Percentiles rank a stretch among this genome's conserved stretches.
phyloP scores from a whole-genome alignment of 2,888 invertebrate genomes.

The Drosophila kuntzei region DNA sequence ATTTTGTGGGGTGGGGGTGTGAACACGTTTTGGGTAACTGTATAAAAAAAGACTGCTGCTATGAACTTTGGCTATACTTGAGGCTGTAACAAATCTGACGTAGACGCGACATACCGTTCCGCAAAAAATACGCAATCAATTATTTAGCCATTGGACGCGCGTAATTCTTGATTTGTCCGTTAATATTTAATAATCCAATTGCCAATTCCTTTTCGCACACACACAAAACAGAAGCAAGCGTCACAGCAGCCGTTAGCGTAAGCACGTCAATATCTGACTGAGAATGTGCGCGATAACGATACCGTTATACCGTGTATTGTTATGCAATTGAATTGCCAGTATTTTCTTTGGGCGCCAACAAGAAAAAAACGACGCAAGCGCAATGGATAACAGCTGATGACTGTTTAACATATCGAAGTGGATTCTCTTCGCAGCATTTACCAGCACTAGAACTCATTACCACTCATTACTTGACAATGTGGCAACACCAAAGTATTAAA shows the following conservation, averaged over 20 bases:
- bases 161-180: constrained; percentile 35
- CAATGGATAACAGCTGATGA: constrained; percentile 56
- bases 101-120: constrained; percentile 58
- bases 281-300: constrained; percentile 67
- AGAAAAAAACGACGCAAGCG: constrained; percentile 40
- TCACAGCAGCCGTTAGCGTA: constrained; percentile 56
- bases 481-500: constrained; percentile 27
- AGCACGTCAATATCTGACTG: constrained; percentile 80
- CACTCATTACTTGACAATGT: constrained; percentile 18
- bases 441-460: neutral
- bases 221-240: constrained; percentile 39
- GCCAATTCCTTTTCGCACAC: constrained; percentile 28
- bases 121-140: constrained; percentile 41
- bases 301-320: constrained; percentile 71
- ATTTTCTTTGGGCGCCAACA: constrained; percentile 68
- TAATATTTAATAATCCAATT: constrained; percentile 43
- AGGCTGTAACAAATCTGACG: constrained; percentile 32
- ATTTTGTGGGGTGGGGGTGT: constrained; percentile 21
- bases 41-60: constrained; percentile 57
- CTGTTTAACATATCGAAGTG: neutral
- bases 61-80: constrained; percentile 49
- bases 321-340: constrained; percentile 75
- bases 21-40: constrained; percentile 59
- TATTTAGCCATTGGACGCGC: constrained; percentile 62
- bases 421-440: neutral